phyloP scores from a whole-genome alignment of 2,888 invertebrate species.

The Pristionchus mayeri region DNA sequence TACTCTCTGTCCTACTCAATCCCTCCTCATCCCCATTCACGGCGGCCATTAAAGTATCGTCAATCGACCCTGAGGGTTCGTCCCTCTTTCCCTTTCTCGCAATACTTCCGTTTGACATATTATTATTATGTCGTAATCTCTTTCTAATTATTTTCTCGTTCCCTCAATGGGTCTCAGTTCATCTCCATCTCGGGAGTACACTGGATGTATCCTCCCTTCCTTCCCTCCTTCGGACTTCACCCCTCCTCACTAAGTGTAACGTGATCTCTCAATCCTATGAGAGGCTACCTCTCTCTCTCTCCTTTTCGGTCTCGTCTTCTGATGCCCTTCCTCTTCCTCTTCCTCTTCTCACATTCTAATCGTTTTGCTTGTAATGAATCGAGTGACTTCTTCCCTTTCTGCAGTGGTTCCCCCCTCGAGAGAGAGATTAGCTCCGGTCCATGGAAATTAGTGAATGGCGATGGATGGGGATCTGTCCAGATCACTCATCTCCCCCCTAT shows the following conservation, averaged over 20 bases:
- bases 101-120: conserved; percentile 21
- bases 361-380: too few species aligned
- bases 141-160: neutral
- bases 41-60: conserved; percentile 20
- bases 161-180: conserved; percentile 12
- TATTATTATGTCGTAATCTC: neutral
- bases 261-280: conserved; percentile 3
- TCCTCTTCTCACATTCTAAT: too few species aligned
- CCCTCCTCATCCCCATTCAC: conserved; percentile 24
- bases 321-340: neutral
- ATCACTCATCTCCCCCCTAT: neutral
- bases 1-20: neutral
- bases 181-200: conserved; percentile 7
- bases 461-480: neutral
- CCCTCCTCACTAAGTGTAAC: neutral
- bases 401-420: neutral
- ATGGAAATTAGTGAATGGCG: conserved; percentile 33
- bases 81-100: neutral
- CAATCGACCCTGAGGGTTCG: conserved; percentile 17
- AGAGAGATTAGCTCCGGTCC: conserved; percentile 38
- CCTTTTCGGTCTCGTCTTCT: neutral
- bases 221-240: neutral
- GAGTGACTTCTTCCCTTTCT: neutral
- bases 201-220: neutral
- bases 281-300: neutral